phyloP scores from a whole-genome alignment of 1,140 invertebrate genomes.

The Zaprionus camerounensis region DNA sequence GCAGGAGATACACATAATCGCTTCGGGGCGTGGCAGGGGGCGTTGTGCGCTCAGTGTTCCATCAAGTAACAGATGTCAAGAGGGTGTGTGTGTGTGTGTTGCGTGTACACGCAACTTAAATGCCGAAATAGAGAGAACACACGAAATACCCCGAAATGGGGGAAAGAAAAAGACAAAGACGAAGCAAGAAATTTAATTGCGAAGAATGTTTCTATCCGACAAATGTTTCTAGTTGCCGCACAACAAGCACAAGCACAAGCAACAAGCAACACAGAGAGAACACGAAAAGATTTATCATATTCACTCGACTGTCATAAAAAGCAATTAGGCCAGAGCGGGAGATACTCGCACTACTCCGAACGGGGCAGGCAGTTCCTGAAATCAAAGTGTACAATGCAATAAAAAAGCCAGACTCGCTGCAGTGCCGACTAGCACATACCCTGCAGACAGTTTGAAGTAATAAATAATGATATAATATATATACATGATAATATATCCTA shows the following conservation, averaged over 20 bases:
- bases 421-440: background rate
- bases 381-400: slow-evolving; percentile 63
- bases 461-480: background rate
- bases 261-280: slow-evolving; percentile 7
- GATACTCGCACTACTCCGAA: slow-evolving; percentile 53
- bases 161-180: slow-evolving; percentile 44
- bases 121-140: slow-evolving; percentile 50
- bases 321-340: slow-evolving; percentile 73
- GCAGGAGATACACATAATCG: background rate
- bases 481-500: background rate
- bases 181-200: slow-evolving; percentile 68
- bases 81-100: slow-evolving; percentile 20
- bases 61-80: slow-evolving; percentile 72
- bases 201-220: slow-evolving; percentile 75
- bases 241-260: slow-evolving; percentile 1
- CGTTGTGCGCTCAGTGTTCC: slow-evolving; percentile 14
- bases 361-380: slow-evolving; percentile 54
- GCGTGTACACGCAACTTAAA: slow-evolving; percentile 42
- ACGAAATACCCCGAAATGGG: background rate
- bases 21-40: slow-evolving; percentile 4
- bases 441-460: background rate
- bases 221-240: slow-evolving; percentile 65
- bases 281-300: slow-evolving; percentile 77
- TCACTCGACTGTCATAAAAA: slow-evolving; percentile 82
- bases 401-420: slow-evolving; percentile 34